Base-by-base conservation (phyloP, 1,140 invertebrate species). In the Papilio machaon region DNA sequence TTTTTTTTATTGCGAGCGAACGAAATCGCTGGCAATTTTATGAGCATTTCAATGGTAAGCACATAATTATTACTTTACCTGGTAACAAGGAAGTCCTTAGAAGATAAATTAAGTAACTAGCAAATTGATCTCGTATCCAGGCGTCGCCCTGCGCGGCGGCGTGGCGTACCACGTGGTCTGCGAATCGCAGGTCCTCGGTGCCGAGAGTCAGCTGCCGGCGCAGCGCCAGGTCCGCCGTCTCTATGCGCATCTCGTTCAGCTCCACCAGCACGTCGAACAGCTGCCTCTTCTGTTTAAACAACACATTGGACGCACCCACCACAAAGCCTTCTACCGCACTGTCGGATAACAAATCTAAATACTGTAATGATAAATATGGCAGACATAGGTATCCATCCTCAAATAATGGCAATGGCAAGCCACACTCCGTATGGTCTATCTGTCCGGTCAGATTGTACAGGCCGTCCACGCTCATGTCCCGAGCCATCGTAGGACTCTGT, bases 111-210 rank as follows among this genome's bases (percentile, higher is more conserved):
- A 99, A 95, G 92, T 99, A 99, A 73, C 97, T 96, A 85, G 97
- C 97, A 94, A 99, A 99, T 91, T 99, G 99, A 58, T 98, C 97
- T 84, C 99, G 95, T 60, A 99, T 97, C 99, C 99, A 99, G 86
- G 96, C 96, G 93, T 98, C 97, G 86, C 97, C 96, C 84, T 96
- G 96, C 15, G 97, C 97, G 19, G 97, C 95, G 0, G 98, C 98
- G 91, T 98, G 97, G 80, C 98, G 96, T 7, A 99, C 97, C 46
- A 99, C 95, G 90, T 98, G 98, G 92, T 99, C 99, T 64, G 98
- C 98, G 95, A 99, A 99, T 90, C 99, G 95, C 13, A 99, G 95
- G 94, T 99, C 99, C 89, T 99, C 98, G 0, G 98, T 99, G 19
- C 98, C 98, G 15, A 99, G 95, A 87, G 97, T 96, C 8, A 99